Evolutionary conservation across 2,797 vertebrate genomes (phyloP), one percentile per base, ranked within the genome.

Genomic region (Ceryle rudis): DNA sequence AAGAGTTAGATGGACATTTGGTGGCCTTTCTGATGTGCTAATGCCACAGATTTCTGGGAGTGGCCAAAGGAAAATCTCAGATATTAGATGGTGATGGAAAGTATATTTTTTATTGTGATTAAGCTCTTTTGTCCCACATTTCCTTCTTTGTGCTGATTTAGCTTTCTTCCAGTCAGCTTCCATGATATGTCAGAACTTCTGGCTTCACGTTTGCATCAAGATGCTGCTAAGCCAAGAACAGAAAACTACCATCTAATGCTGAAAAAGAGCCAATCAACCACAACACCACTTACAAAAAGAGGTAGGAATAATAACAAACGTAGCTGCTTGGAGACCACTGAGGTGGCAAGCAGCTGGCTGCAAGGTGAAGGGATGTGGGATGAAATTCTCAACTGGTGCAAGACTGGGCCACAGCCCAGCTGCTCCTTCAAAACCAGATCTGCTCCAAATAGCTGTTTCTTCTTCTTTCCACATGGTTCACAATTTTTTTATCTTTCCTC

Each of bases 381-480:
- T 1, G 7, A 94, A 89, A 86, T 64, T 29, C 10, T 77, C 70
- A 87, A 21, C 60, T 10, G 9, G 13, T 81, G 25, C 21, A 90
- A 64, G 55, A 26, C 12, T 54, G 10, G 13, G 20, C 15, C 21
- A 73, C 7, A 60, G 29, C 14, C 47, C 74, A 26, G 9, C 51
- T 70, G 25, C 20, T 96, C 31, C 49, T 29, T 47, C 60, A 25
- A 83, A 96, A 52, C 22, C 80, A 66, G 26, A 77, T 70, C 44
- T 92, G 44, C 49, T 93, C 28, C 66, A 91, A 79, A 42, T 29
- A 79, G 10, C 66, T 51, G 14, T 51, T 95, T 91, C 80, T 65
- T 91, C 89, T 94, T 92, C 52, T 69, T 97, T 95, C 64, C 65
- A 71, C 14, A 0, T 47, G n/a, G 69, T 77, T 90, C 41, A 74